These are phyloP conservation scores for Malaclemys terrapin DNA, from an alignment of 2,113 vertebrate species.

Conservation along the genomic window DNA sequence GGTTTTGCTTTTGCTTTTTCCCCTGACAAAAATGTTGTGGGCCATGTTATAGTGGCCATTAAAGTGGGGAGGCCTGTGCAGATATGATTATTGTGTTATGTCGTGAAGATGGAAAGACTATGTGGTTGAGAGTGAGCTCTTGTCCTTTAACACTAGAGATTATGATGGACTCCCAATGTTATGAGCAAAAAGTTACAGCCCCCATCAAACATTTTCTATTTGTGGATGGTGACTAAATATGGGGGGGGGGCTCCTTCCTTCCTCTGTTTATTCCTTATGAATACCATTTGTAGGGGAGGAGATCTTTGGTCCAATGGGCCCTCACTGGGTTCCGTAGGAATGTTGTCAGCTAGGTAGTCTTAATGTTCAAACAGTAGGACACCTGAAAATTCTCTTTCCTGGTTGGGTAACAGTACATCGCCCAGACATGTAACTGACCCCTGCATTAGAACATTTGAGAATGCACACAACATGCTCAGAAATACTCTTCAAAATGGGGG, in stretches of 20 bases:
- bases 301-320: background rate
- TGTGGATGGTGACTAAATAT: no score
- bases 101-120: background rate
- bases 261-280: constrained; percentile 10
- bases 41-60: background rate
- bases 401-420: background rate
- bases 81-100: background rate
- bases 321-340: background rate
- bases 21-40: background rate
- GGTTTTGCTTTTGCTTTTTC: background rate
- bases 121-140: background rate
- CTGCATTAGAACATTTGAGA: constrained; percentile 16
- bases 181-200: constrained; percentile 1
- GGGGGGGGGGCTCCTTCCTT: background rate
- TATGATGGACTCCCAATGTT: constrained; percentile 1
- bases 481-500: background rate
- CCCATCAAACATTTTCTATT: constrained; percentile 15
- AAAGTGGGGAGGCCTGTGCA: background rate
- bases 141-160: rapidly evolving
- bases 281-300: background rate
- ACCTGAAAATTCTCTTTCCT: background rate
- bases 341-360: background rate
- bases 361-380: background rate
- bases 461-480: background rate
- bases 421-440: background rate